These are phyloP conservation scores for Nyctibius grandis DNA, from an alignment of 2,797 vertebrate genomes.

Conservation along the genomic window DNA sequence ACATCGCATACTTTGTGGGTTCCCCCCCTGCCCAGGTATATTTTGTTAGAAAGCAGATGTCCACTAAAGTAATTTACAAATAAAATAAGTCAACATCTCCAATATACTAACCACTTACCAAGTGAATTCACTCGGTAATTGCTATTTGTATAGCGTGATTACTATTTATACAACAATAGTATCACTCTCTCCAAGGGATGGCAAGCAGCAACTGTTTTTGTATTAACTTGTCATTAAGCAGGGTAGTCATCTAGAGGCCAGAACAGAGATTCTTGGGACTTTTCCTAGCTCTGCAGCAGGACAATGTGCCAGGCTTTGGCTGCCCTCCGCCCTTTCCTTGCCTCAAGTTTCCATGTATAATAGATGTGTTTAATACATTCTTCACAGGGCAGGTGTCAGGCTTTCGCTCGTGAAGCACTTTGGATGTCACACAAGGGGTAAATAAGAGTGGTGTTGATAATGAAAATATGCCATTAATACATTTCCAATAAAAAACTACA, in stretches of 20 bases:
- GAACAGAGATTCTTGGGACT: background rate
- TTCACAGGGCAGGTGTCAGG: background rate
- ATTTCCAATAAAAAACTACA: conserved; percentile 31
- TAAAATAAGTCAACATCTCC: background rate
- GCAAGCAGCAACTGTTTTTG: conserved; percentile 1
- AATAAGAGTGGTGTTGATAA: conserved; percentile 12
- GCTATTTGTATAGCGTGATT: background rate
- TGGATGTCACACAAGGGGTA: background rate
- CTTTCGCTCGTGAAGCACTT: background rate
- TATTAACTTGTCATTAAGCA: background rate
- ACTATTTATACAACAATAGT: conserved; percentile 3
- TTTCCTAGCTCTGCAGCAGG: background rate
- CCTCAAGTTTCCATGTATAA: background rate
- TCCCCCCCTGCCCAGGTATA: background rate
- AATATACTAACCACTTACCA: background rate
- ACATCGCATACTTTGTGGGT: background rate
- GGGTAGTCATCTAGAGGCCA: background rate
- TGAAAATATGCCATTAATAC: conserved; percentile 48
- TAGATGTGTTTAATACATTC: background rate
- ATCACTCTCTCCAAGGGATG: background rate
- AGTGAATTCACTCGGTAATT: background rate
- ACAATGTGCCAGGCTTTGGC: background rate
- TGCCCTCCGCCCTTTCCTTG: background rate
- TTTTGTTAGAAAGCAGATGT: background rate
- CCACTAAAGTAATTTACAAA: background rate